These are phyloP conservation scores for Himalopsyche japonica DNA, from an alignment of 2,888 invertebrate species.

Conservation along the genomic window DNA sequence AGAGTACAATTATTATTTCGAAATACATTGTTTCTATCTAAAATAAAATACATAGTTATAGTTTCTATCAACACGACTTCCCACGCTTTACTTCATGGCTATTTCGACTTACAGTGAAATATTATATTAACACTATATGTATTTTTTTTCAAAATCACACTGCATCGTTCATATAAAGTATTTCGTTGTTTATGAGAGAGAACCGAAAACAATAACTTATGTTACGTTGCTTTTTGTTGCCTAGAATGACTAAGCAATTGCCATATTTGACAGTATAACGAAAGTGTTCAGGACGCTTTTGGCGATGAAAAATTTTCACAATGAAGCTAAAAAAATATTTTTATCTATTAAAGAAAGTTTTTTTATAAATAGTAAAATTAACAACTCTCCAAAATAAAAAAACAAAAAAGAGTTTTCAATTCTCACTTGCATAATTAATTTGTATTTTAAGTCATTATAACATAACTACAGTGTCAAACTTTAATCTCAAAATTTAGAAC, in stretches of 20 bases:
- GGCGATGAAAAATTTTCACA: neutral
- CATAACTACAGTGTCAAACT: too few species aligned
- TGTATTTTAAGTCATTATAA: too few species aligned
- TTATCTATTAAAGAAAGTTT: too few species aligned
- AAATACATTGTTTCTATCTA: too few species aligned
- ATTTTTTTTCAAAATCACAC: neutral
- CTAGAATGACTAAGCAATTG: neutral
- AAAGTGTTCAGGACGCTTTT: neutral
- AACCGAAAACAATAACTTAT: neutral
- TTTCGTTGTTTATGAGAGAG: neutral
- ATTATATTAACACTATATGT: neutral
- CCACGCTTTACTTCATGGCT: neutral
- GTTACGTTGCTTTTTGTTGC: neutral
- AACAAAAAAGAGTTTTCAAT: too few species aligned
- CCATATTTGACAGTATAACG: neutral
- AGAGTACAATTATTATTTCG: too few species aligned
- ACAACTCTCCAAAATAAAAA: too few species aligned
- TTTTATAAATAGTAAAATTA: too few species aligned
- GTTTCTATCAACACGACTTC: neutral
- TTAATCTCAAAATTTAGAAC: too few species aligned
- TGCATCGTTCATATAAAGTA: neutral
- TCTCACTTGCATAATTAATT: too few species aligned
- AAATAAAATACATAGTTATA: neutral
- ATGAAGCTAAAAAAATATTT: too few species aligned
- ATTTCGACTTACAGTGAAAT: neutral